Base-by-base conservation (phyloP, 2,797 vertebrate species). In the Macroramphosus scolopax region DNA sequence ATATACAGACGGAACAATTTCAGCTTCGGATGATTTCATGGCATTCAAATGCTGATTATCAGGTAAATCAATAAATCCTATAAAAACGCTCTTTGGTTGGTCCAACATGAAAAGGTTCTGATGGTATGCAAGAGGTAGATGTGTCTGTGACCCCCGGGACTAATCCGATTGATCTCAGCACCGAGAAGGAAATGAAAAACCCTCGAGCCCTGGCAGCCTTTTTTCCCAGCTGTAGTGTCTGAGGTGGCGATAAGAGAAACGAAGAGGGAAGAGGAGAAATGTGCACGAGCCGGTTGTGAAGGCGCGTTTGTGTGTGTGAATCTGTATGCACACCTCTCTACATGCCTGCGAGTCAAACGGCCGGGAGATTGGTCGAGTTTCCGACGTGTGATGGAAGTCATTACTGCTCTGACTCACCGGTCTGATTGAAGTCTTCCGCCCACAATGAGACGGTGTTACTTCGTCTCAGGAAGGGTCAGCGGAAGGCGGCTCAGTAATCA, bases 361-460 rank as follows among this genome's bases (percentile, higher is more conserved):
- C 56, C 34, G 40, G 17, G 50, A 44, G 65, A 73, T 69, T 34
- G 42, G 55, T 72, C 58, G 75, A 80, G 81, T 82, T 83, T 70
- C 46, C 43, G 25, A 30, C 1, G 6, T 42, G 75, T 63, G 84
- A 80, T 82, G 81, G 67, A 84, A 80, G 79, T 75, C 78, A 77
- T 83, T 81, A 72, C 54, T 43, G 64, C 56, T 46, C 36, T 1
- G 35, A 43, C 58, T 67, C 48, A 2, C 56, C 1, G 45, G 55
- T 68, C 71, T 86, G 85, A 87, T 84, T 86, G 83, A 86, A 83
- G 80, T 78, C 75, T 78, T 62, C 81, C 54, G 58, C 61, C 59
- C 54, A 81, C 80, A 81, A 77, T 70, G 51, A 52, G 25, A 31
- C 2, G 13, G 32, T 15, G 55, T 47, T 66, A 66, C 64, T 75